Conservation (phyloP, 2,888 invertebrate genomes). For the Cotesia congregata region DNA sequence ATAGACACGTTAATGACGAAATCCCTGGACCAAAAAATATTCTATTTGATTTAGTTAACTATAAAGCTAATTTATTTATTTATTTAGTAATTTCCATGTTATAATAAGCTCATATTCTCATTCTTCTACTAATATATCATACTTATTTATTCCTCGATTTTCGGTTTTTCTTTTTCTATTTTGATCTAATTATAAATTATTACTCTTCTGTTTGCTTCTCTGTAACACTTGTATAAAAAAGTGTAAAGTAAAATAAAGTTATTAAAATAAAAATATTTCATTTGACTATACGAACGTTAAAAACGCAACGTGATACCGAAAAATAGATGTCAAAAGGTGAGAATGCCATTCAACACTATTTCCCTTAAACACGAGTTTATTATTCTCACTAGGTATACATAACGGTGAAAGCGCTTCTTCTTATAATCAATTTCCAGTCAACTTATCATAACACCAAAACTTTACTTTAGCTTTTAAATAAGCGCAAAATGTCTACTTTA, state of each 20-base stretch:
- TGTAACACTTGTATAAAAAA: not conserved
- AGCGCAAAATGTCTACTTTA: not conserved
- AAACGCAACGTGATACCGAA: slow-evolving; percentile 48
- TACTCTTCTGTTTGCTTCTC: not conserved
- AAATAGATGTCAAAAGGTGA: slow-evolving; percentile 60
- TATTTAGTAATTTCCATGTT: too few relatives aligned
- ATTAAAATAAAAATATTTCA: not conserved
- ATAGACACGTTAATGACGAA: slow-evolving; percentile 16
- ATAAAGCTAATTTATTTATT: not conserved
- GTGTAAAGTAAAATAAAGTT: not conserved
- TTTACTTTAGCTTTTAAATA: not conserved
- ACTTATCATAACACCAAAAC: not conserved
- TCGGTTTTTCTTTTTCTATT: too few relatives aligned
- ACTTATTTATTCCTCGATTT: too few relatives aligned
- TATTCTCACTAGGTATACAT: slow-evolving; percentile 49
- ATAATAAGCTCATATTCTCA: too few relatives aligned
- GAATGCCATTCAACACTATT: slow-evolving; percentile 59
- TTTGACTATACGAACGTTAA: not conserved
- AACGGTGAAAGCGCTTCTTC: slow-evolving; percentile 61
- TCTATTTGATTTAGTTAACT: not conserved
- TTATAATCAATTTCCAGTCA: slow-evolving; percentile 44
- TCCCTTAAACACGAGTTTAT: slow-evolving; percentile 48
- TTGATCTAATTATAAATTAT: too few relatives aligned
- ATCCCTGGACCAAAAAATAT: not conserved
- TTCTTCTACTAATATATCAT: too few relatives aligned